Base-by-base conservation (phyloP, 2,113 vertebrate species). In the Sylvia atricapilla region DNA sequence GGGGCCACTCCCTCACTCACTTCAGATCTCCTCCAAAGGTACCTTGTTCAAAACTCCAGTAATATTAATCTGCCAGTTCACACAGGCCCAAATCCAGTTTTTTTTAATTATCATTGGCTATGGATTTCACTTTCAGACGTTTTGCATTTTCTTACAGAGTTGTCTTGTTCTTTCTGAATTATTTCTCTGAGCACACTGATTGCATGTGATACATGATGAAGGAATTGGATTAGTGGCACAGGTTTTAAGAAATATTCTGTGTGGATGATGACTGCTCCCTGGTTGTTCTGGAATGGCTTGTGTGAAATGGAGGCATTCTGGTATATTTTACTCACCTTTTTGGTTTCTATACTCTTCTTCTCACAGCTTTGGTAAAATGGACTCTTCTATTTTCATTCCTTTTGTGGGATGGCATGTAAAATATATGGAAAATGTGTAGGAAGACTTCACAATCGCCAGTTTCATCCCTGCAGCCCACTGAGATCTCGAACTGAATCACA, bases 351-450 rank as follows among this genome's bases (percentile, higher is more conserved):
- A 83, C 27, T 73, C 50, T 37, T 80, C 73, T 89, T 93, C 62
- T 95, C 78, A 75, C 62, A 92, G 64, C 62, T 92, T 94, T 23
- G 12, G 68, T 87, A 70, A 81, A 84, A 95, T 46, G 46, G 83
- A 72, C 79, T 87, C 49, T 90, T 95, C 94, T 95, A 95, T 93
- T 96, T 94, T 81, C 90, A 90, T 84, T 92, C 41, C n/a, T 93
- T 94, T 94, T 84, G 95, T 95, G 83, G 94, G 96, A 95, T 86
- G 92, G 39, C 52, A 84, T 92, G 76, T 66, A 93, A 87, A 96
- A 94, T 96, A 90, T 93, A 93, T 87, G 94, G 92, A 96, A 96
- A 93, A 92, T 0, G 66, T 93, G 96, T 97, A 68, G 95, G 94
- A 96, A 92, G 94, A 78, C 58, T 90, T 95, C 93, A 93, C 88